These are phyloP conservation scores for Campylomormyrus tamandua DNA, from an alignment of 2,113 vertebrate genomes.

Conservation along the genomic window DNA sequence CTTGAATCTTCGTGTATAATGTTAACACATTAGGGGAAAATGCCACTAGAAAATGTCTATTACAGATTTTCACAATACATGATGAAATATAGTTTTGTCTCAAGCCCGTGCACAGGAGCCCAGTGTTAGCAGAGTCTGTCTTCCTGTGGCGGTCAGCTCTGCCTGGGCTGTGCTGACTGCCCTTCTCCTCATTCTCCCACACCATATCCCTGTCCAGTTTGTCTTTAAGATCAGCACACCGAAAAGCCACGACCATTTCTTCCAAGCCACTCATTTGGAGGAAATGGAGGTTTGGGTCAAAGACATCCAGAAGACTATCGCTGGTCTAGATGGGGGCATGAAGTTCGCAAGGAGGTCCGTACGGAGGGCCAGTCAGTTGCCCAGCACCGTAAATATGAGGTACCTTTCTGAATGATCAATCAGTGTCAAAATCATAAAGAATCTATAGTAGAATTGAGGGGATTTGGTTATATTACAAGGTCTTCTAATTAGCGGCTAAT, in stretches of 20 bases:
- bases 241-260: constrained; percentile 90
- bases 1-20: not conserved
- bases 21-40: not conserved
- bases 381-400: constrained; percentile 78
- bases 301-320: constrained; percentile 79
- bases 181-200: not conserved
- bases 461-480: not conserved
- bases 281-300: constrained; percentile 87
- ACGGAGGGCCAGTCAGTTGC: constrained; percentile 77
- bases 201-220: constrained; percentile 55
- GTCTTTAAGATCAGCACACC: constrained; percentile 80
- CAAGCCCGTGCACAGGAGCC: not conserved
- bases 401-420: constrained; percentile 37
- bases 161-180: not conserved
- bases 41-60: not conserved
- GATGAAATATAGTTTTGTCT: not conserved
- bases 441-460: not conserved
- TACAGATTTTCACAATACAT: not conserved
- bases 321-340: constrained; percentile 72
- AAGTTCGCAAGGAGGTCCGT: constrained; percentile 89
- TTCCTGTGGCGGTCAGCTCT: not conserved
- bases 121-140: not conserved
- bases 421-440: not conserved
- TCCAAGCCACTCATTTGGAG: constrained; percentile 84
- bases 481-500: not conserved